Evolutionary conservation across 2,797 vertebrate species (phyloP), one percentile per base, ranked within the genome.

Genomic region (Pelobates cultripes): DNA sequence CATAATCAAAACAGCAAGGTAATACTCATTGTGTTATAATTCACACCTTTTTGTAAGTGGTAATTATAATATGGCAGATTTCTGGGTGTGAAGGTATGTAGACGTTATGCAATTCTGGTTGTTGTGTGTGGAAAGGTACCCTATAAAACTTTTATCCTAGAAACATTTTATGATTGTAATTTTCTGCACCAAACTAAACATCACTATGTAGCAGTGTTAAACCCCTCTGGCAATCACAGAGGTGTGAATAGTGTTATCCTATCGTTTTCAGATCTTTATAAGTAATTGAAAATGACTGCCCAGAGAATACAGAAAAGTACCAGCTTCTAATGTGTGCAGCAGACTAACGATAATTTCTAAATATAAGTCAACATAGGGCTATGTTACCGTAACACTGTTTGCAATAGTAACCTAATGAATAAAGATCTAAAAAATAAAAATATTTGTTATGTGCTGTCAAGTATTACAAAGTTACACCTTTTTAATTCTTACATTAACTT

Each of bases 111-210:
- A 76, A 67, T 77, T 66, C 69, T 57, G 17, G 42, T 72, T 82
- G 61, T 77, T 82, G 45, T 82, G 74, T 72, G 68, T 77, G 60
- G 74, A 77, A 82, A 77, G 67, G 9, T 74, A 69, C 40, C 43
- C 61, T 47, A 75, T 75, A 80, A 80, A 73, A 73, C 61, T 57
- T 73, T 80, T n/a, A 73, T 80, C 72, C 61, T 73, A 80, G 70
- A 74, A 80, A 43, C 4, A 44, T 80, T 80, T 80, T 74, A 80
- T 74, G 53, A 80, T 68, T 68, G 64, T 69, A 53, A 75, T 74
- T 82, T 76, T 77, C 40, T 61, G 13, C 40, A 82, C 80, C 80
- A 82, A 82, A 67, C 44, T 43, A 82, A 82, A 82, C 80, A 77
- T 66, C 45, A 10, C 41, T 1, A 43, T 81, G 70, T 81, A 77